phyloP scores from a whole-genome alignment of 1,140 invertebrate species.

The Kradibia gibbosae region DNA sequence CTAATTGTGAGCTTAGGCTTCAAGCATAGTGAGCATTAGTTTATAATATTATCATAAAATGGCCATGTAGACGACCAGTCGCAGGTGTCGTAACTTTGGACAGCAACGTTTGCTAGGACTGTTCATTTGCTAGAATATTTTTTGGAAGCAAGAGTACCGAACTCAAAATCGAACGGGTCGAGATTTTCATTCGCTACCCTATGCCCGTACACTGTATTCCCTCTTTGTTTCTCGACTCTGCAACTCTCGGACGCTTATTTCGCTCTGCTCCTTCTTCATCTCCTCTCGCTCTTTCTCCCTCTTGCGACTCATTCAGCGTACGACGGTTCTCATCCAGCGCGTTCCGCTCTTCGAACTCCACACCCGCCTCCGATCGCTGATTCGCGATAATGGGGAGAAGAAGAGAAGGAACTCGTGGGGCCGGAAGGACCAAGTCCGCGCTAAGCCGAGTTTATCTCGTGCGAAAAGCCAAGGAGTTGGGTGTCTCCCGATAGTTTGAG shows the following conservation, averaged over 20 bases:
- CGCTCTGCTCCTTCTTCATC: constrained; percentile 18
- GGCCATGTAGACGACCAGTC: no score
- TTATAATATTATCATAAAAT: no score
- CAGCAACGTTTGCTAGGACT: no score
- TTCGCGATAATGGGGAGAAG: constrained; percentile 35
- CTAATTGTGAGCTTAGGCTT: no score
- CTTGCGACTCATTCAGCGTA: constrained; percentile 26
- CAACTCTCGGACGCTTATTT: background rate
- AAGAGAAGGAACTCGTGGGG: background rate
- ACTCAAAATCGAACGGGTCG: background rate
- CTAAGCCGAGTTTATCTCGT: constrained; percentile 29
- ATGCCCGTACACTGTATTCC: background rate
- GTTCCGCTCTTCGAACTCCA: constrained; percentile 24
- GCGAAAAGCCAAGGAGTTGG: background rate
- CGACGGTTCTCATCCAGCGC: constrained; percentile 46
- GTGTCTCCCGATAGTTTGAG: background rate
- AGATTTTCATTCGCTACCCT: constrained; percentile 8
- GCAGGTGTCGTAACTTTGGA: no score
- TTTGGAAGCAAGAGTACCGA: background rate
- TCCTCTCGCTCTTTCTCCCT: constrained; percentile 5
- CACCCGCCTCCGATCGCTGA: constrained; percentile 26
- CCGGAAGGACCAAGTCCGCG: constrained; percentile 30
- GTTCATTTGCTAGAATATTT: no score
- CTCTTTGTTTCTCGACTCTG: constrained; percentile 34
- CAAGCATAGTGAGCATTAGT: no score